Evolutionary conservation across 2,888 invertebrate species (phyloP).

Genomic region (Microctonus brassicae): DNA sequence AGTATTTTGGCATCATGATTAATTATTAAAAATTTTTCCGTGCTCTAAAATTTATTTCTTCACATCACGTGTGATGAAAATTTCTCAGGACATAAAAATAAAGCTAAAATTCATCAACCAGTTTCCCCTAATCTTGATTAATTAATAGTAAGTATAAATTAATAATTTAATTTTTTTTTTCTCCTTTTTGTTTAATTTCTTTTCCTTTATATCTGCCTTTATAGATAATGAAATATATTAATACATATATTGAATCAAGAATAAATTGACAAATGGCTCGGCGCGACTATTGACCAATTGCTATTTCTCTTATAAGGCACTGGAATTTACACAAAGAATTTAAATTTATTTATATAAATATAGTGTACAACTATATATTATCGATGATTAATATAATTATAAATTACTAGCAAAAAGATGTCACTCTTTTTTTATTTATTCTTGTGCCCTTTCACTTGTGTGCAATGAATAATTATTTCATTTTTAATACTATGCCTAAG

Average conservation of each 20-base stretch:
- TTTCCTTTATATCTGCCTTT: not conserved
- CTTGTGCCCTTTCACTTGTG: not conserved
- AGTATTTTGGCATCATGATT: slow-evolving; percentile 60
- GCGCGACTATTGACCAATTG: slow-evolving; percentile 22
- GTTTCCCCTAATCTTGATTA: not conserved
- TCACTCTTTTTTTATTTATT: not conserved
- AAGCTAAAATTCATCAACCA: no score
- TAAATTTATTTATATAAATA: slow-evolving; percentile 13
- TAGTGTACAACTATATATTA: not conserved
- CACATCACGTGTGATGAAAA: no score
- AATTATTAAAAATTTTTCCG: no score
- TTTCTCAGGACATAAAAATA: no score
- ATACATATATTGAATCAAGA: not conserved
- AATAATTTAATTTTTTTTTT: not conserved
- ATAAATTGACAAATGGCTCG: not conserved
- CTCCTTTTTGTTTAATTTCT: not conserved
- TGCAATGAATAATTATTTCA: not conserved
- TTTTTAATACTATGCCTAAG: not conserved
- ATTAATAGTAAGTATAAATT: not conserved
- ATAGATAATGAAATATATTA: not conserved
- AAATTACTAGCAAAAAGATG: not conserved
- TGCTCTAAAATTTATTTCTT: no score
- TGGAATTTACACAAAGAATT: slow-evolving; percentile 51
- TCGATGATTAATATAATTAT: slow-evolving; percentile 34
- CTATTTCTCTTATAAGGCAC: slow-evolving; percentile 53